phyloP scores from a whole-genome alignment of 2,888 invertebrate species.

The Watsonalla cultraria region DNA sequence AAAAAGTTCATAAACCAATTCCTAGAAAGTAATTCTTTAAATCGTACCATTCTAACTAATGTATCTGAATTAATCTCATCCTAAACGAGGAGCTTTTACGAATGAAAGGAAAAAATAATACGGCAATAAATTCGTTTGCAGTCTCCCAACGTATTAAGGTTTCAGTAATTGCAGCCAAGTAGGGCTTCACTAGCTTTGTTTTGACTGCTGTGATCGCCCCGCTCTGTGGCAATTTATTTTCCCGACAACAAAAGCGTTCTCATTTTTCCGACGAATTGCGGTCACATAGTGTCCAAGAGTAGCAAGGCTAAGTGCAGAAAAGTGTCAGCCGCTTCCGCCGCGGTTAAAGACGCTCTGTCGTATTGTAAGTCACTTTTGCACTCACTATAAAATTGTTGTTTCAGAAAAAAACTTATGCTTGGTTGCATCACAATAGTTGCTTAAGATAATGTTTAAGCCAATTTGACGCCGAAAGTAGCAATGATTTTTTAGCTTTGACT shows the following conservation, averaged over 20 bases:
- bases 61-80: conserved; percentile 15
- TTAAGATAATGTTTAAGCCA: too few species aligned
- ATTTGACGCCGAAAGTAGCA: too few species aligned
- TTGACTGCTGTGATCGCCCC: conserved; percentile 16
- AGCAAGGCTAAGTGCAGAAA: conserved; percentile 55
- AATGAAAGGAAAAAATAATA: conserved; percentile 28
- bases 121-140: conserved; percentile 43
- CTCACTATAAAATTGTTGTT: background rate
- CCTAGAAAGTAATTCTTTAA: background rate
- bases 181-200: conserved; percentile 30
- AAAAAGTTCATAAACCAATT: background rate
- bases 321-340: conserved; percentile 39
- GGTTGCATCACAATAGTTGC: too few species aligned
- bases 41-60: background rate
- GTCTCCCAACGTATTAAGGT: conserved; percentile 36
- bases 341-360: conserved; percentile 43
- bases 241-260: conserved; percentile 48
- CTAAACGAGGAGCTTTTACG: conserved; percentile 16
- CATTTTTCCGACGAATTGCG: conserved; percentile 55
- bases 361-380: conserved; percentile 31
- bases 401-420: background rate
- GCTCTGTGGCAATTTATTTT: conserved; percentile 40
- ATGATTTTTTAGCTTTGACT: too few species aligned
- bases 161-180: conserved; percentile 49
- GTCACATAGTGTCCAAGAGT: conserved; percentile 43